Base-by-base conservation (phyloP, 2,888 invertebrate species). In the Cephus sareptanus region DNA sequence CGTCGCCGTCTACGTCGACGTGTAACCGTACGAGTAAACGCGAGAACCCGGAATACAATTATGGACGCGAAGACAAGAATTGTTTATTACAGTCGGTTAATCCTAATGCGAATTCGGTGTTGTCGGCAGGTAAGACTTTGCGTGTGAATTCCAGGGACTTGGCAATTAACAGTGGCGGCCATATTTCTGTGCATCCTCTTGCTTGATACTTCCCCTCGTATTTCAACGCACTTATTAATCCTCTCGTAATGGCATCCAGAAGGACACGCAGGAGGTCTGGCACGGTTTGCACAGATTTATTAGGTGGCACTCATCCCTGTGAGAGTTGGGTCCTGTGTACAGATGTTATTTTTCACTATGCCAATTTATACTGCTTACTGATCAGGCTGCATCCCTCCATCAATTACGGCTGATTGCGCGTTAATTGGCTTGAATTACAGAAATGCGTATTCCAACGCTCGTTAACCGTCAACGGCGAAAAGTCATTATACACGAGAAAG, bases 391-490 rank as follows among this genome's bases (percentile, higher is more conserved):
- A 83, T 85, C 83, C 81, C 82, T 79, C 84, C 84, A 85, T 85
- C 83, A 86, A 85, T 87, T 86, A 84, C 80, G 79, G 82, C 68
- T 40, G 76, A 85, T 83, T 81, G 76, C 78, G 79, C 83, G 85
- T 85, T 86, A 87, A 88, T 88, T 87, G 85, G 84, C 83, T 86
- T 79, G 81, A 85, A 86, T 85, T 86, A 84, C 85, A 84, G 87
- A 87, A 87, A 87, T 81, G 82, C 83, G 83, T 80, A 83, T 79
- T 77, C 79, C 78, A 73, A 82, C 77, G 79, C 80, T 85, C 84
- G 82, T 83, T 81, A 83, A 82, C 78, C 77, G 81, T 81, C 74
- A 40, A 77, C 78, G 79, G 79, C 77, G 82, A 77, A 79, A 79
- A 81, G 81, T 83, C 79, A 83, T 84, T 77, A 76, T 70, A 68